Evolutionary conservation across 1,140 invertebrate genomes (phyloP).

Genomic region (Plodia interpunctella): DNA sequence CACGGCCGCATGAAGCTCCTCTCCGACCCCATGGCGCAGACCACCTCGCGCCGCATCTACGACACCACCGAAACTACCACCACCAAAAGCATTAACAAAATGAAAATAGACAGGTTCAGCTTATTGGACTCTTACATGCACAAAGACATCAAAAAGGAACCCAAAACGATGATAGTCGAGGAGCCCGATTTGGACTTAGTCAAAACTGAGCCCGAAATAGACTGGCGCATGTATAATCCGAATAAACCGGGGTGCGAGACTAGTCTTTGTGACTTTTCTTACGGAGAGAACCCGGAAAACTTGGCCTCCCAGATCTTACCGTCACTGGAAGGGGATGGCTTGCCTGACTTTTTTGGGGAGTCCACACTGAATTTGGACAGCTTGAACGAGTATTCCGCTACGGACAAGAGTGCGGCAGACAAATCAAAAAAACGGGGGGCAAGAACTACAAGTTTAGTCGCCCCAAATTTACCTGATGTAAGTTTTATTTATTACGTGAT

Average conservation of each 20-base stretch:
- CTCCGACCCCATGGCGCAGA: slow-evolving; percentile 20
- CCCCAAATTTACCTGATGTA: slow-evolving; percentile 27
- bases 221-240: slow-evolving; percentile 41
- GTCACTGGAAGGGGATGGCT: slow-evolving; percentile 41
- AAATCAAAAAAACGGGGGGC: slow-evolving; percentile 34
- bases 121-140: slow-evolving; percentile 24
- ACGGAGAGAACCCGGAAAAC: slow-evolving; percentile 38
- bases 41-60: slow-evolving; percentile 37
- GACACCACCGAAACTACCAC: slow-evolving; percentile 32
- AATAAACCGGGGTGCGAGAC: slow-evolving; percentile 32
- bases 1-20: slow-evolving; percentile 49
- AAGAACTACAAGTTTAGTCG: slow-evolving; percentile 34
- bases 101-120: slow-evolving; percentile 28
- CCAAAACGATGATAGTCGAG: slow-evolving; percentile 35
- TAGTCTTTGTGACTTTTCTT: slow-evolving; percentile 47
- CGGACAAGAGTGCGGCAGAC: slow-evolving; percentile 28
- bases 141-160: slow-evolving; percentile 37
- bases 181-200: slow-evolving; percentile 48
- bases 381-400: slow-evolving; percentile 28
- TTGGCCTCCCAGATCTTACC: slow-evolving; percentile 32
- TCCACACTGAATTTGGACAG: slow-evolving; percentile 34
- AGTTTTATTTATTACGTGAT: slow-evolving; percentile 16
- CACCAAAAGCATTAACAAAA: slow-evolving; percentile 20
- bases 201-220: slow-evolving; percentile 48
- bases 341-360: slow-evolving; percentile 46